Evolutionary conservation across 2,113 vertebrate genomes (phyloP).

Genomic region (Ailurus styani): DNA sequence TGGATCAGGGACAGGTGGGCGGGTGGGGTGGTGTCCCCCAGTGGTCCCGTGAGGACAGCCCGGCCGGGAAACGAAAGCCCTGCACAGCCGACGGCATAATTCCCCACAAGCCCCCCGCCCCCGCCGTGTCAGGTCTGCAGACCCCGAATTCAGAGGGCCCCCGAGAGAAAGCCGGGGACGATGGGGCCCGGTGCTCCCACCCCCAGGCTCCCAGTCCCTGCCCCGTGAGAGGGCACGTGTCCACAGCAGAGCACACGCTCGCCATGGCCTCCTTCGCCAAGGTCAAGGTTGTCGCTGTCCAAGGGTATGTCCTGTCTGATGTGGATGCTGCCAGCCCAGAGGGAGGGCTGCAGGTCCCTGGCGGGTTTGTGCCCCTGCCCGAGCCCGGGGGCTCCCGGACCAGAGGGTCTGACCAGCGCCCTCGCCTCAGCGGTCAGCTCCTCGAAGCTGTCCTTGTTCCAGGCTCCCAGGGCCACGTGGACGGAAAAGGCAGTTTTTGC

Average conservation of each 20-base stretch:
- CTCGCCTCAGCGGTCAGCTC: neutral
- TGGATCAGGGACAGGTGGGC: rapidly evolving
- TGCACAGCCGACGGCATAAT: rapidly evolving
- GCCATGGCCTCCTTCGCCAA: rapidly evolving
- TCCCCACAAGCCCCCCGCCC: too few species aligned
- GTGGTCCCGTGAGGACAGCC: neutral
- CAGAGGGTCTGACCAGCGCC: rapidly evolving
- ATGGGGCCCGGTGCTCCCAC: rapidly evolving
- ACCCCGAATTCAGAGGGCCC: rapidly evolving
- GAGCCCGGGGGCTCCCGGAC: rapidly evolving
- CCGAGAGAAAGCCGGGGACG: rapidly evolving
- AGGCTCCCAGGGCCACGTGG: rapidly evolving
- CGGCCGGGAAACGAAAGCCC: rapidly evolving
- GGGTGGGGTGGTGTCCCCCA: rapidly evolving
- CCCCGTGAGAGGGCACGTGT: neutral
- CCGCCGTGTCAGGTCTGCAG: rapidly evolving
- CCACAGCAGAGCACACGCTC: neutral
- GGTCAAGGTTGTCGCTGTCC: rapidly evolving
- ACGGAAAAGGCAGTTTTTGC: neutral
- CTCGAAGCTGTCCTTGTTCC: rapidly evolving
- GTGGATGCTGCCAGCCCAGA: neutral
- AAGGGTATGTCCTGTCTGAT: too few species aligned
- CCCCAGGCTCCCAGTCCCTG: neutral
- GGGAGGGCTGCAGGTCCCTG: rapidly evolving
- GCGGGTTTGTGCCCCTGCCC: too few species aligned